A percentile compares a stretch with the other conserved stretches of the same genome.
Evolutionary conservation across 2,888 invertebrate species (phyloP).

Genomic region (Polymixis lichenea): DNA sequence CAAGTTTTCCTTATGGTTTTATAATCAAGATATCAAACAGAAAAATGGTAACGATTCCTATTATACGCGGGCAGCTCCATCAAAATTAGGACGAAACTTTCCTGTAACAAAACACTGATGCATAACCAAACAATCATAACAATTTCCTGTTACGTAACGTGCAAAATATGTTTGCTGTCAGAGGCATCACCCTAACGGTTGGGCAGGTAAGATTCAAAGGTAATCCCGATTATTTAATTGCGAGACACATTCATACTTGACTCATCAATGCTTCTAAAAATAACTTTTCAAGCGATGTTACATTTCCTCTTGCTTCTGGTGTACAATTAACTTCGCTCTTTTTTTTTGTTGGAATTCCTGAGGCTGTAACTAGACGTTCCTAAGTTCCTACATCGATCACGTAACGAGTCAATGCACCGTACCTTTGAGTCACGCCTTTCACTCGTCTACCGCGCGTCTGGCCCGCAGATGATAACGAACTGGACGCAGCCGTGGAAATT

Average conservation of each 20-base stretch:
- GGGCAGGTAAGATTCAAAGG: constrained; percentile 1
- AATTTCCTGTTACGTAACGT: constrained; percentile 12
- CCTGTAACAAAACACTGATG: neutral
- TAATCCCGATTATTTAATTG: constrained; percentile 5
- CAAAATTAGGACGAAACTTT: constrained; percentile 3
- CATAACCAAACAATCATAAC: constrained; percentile 4
- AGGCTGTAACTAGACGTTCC: constrained; percentile 40
- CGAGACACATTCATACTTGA: neutral
- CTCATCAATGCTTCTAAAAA: constrained; percentile 21
- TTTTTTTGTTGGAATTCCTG: constrained; percentile 18
- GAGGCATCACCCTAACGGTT: neutral
- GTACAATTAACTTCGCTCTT: constrained; percentile 1
- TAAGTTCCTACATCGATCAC: constrained; percentile 60
- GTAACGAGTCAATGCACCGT: constrained; percentile 75
- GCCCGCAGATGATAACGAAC: constrained; percentile 39
- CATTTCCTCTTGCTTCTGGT: constrained; percentile 27
- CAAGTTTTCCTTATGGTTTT: neutral
- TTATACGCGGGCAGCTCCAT: neutral
- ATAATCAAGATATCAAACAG: neutral
- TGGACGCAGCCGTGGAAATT: constrained; percentile 32
- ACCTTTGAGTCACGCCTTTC: constrained; percentile 82
- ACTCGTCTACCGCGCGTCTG: constrained; percentile 69
- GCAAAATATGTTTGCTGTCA: constrained; percentile 20
- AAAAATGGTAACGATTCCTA: neutral
- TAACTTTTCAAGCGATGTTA: constrained; percentile 16